These are phyloP conservation scores for Bugula neritina DNA, from an alignment of 2,888 invertebrate species.

Conservation along the genomic window DNA sequence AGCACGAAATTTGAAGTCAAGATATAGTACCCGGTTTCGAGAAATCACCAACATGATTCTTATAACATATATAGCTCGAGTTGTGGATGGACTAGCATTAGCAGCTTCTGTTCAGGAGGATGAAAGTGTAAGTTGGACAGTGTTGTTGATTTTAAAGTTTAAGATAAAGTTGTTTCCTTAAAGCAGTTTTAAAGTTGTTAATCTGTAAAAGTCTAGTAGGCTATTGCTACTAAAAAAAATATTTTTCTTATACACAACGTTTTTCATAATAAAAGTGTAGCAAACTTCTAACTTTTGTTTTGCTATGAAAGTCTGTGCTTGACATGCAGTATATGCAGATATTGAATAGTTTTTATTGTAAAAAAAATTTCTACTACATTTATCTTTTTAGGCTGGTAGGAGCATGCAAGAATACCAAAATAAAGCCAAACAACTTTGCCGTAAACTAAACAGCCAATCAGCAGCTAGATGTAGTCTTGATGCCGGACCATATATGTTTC, in stretches of 20 bases:
- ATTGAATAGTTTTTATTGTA: no score
- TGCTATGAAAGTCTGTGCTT: no score
- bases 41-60: constrained; percentile 70
- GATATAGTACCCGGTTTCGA: background rate
- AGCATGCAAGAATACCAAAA: constrained; percentile 95
- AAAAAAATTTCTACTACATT: no score
- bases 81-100: constrained; percentile 87
- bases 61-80: constrained; percentile 94
- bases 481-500: constrained; percentile 92
- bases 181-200: no score
- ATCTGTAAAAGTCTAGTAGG: no score
- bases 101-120: constrained; percentile 97
- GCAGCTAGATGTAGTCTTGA: constrained; percentile 90
- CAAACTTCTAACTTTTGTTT: no score
- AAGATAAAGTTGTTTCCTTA: background rate
- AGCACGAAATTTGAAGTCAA: no score
- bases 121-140: constrained; percentile 70
- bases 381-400: constrained; percentile 79
- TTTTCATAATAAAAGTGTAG: no score
- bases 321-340: no score
- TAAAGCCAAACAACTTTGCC: constrained; percentile 96
- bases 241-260: no score
- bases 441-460: constrained; percentile 83
- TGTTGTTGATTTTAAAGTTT: background rate
- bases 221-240: no score